These are phyloP conservation scores for Dendrophyllia cribrosa DNA, from an alignment of 64 coral and sea anemone species.

Conservation along the genomic window DNA sequence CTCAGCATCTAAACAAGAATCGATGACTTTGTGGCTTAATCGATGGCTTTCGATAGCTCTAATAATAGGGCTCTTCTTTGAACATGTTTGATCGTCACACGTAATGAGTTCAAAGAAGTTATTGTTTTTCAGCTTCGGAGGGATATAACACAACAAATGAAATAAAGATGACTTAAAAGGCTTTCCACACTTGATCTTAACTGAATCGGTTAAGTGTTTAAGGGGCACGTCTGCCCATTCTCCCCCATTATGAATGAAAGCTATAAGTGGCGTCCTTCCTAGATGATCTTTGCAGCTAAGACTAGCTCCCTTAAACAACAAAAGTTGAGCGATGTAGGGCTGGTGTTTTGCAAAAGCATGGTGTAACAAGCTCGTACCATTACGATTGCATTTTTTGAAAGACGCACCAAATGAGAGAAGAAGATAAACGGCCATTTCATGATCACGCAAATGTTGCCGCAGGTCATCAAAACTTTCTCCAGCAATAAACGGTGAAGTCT, in stretches of 20 bases:
- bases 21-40: constrained; percentile 4
- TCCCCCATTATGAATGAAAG: background rate
- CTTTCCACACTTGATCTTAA: constrained; percentile 10
- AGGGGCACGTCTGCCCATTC: background rate
- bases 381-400: background rate
- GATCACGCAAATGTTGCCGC: background rate
- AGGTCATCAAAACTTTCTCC: background rate
- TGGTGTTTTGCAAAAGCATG: constrained; percentile 13
- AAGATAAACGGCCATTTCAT: background rate
- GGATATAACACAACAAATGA: constrained; percentile 11
- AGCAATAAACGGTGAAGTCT: background rate
- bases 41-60: constrained; percentile 18
- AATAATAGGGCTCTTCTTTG: background rate
- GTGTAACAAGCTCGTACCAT: background rate
- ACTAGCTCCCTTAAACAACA: background rate
- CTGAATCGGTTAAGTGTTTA: background rate
- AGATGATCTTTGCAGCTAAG: constrained; percentile 2
- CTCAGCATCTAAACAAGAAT: constrained; percentile 50
- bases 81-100: background rate
- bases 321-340: background rate
- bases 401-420: background rate
- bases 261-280: background rate
- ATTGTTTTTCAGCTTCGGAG: background rate
- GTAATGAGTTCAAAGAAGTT: constrained; percentile 5
- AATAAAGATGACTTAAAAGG: constrained; percentile 19